Base-by-base conservation (phyloP, 2,888 invertebrate genomes). In the Blastobasis adustella region DNA sequence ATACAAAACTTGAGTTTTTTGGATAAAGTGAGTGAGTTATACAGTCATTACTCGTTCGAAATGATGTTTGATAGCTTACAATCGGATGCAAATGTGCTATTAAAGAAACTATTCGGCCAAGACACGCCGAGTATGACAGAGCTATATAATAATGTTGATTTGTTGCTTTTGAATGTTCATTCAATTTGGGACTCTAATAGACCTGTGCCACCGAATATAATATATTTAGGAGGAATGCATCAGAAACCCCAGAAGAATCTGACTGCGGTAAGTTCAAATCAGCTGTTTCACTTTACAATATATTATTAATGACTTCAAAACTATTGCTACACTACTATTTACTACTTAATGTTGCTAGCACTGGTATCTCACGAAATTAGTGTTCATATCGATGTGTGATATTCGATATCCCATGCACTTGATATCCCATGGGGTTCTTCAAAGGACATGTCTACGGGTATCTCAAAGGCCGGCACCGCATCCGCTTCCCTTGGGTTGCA, bases 211-310 rank as follows among this genome's bases (percentile, higher is more conserved):
- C 79, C 84, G 0, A 71, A 69, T 52, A 62, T 82, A 7, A 55
- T 87, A 5, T 74, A 73, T 50, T 70, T 83, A 49, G 81, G 84
- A 39, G 84, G 85, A n/a, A 64, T 80, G 47, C 82, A 82, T 52
- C 64, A 76, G 41, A 66, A 61, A 23, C 62, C 67, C 5, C 46
- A 63, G 7, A 66, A 75, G 48, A 60, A 72, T 5, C 57, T 88
- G 49, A 79, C 82, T 5, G 54, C 74, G 67, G 85, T 84, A 67
- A 23, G 23, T 23, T 23, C 23, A 2, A 23, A 23, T 23, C 23
- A 23, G 3, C 23, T 23, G 23, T 23, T 23, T 23, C 23, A 23
- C 1, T 2, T 23, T 23, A 23, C 2, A 23, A 2, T 3, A 23
- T 23, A 23, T 23, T 23, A 23, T 23, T 23, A 2, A 23, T 23